Conservation (phyloP, 2,888 invertebrate genomes). For the Tryphoninae sp. region DNA sequence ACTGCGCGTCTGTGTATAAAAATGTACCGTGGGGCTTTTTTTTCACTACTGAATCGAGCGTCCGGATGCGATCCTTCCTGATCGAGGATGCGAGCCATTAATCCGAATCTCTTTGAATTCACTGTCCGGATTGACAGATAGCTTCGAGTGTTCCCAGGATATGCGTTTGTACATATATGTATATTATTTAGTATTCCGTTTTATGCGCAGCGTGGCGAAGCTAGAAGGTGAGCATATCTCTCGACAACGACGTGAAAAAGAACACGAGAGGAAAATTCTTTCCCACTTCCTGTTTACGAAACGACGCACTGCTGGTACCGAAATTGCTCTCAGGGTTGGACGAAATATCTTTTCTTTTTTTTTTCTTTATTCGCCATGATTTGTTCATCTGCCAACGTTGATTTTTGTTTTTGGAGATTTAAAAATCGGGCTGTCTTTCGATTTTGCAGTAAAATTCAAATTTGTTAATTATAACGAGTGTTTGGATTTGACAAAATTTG, state of each 20-base stretch:
- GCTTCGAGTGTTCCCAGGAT: slow-evolving; percentile 80
- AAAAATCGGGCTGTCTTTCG: background rate
- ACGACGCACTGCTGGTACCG: slow-evolving; percentile 2
- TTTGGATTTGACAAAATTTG: no score
- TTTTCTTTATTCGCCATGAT: slow-evolving; percentile 4
- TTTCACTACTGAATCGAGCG: slow-evolving; percentile 61
- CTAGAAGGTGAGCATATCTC: slow-evolving; percentile 57
- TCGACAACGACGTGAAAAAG: slow-evolving; percentile 17
- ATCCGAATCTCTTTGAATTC: slow-evolving; percentile 80
- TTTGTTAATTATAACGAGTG: background rate
- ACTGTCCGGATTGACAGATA: slow-evolving; percentile 80
- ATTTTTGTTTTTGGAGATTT: background rate
- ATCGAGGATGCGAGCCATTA: slow-evolving; percentile 80
- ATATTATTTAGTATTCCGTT: slow-evolving; percentile 34
- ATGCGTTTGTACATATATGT: slow-evolving; percentile 44
- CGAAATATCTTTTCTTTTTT: slow-evolving; percentile 31
- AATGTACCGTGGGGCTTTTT: slow-evolving; percentile 73
- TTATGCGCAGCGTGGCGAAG: slow-evolving; percentile 4
- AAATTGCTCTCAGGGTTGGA: slow-evolving; percentile 40
- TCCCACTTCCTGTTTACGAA: slow-evolving; percentile 52
- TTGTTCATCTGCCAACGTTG: slow-evolving; percentile 25
- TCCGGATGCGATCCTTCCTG: slow-evolving; percentile 74
- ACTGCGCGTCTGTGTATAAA: slow-evolving; percentile 7
- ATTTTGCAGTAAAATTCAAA: background rate
- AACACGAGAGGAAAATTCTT: slow-evolving; percentile 45